Base-by-base conservation (phyloP, 2,797 vertebrate species). In the Gymnothorax reevesii region DNA sequence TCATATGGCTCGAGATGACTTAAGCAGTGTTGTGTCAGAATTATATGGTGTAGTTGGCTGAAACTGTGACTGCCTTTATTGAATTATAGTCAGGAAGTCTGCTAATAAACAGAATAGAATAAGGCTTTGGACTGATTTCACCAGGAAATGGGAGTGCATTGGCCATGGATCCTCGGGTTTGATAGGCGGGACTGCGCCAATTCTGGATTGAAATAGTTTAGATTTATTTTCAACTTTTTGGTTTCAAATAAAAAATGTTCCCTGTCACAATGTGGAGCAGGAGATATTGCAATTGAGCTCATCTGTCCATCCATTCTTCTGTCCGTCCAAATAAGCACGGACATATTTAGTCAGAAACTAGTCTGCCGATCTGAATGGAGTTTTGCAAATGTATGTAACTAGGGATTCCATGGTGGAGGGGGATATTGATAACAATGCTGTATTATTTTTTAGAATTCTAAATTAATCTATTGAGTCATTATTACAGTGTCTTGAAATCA, bases 111-210 rank as follows among this genome's bases (percentile, higher is more conserved):
- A n/a, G 62, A 66, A 54, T 10, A 71, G 20, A 86, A n/a, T 83
- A 59, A 73, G 22, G 82, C 85, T 57, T 71, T n/a, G 79, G 62
- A 3, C 52, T 10, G 12, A 71, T 59, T 73, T 86, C 64, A 20
- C 64, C 62, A 57, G 15, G 62, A 57, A 71, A 27, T 25, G 54
- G 60, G 69, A 71, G 80, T 15, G 80, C 62, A 22, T 83, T 66
- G 77, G 86, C 71, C 60, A 71, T 33, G 25, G 60, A 22, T 71
- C 49, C 33, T 80, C 59, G 8, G 25, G 49, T 55, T 55, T 25
- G 2, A 13, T 13, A 54, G 12, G 33, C 22, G 64, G n/a, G 42
- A 33, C 20, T 33, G 25, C 66, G 79, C 54, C 27, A 57, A 54
- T 42, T 59, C 57, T 17, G 66, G n/a, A 33, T 42, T n/a, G 64